Evolutionary conservation across 1,140 invertebrate species (phyloP), one percentile per base, ranked within the genome.

Genomic region (Leptopilina clavipes): DNA sequence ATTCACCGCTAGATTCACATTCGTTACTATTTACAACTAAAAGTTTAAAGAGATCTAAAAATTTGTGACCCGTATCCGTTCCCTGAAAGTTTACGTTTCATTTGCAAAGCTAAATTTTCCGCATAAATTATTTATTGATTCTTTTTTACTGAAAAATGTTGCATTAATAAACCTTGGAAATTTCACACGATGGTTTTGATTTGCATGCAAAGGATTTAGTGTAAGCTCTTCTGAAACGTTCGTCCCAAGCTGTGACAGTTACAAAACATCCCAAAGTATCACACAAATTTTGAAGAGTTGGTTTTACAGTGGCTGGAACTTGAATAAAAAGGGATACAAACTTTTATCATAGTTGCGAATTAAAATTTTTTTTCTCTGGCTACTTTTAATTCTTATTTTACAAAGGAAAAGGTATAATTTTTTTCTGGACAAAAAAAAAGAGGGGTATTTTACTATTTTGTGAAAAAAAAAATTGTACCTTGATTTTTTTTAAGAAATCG

Each of bases 251-350:
- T 3, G 94, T 95, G 17, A 93, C 92, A 1, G 94, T 93, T 0
- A 95, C 93, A 78, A 95, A 94, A 76, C 93, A 94, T 2, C 94
- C 94, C 10, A 95, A 89, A n/a, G 94, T 93, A 84, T 96, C 95
- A 7, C 93, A 93, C 40, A 96, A 91, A 84, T 93, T 94, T 59
- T 93, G 92, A 14, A 95, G 82, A 0, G 94, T 93, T 1, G 94
- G 93, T 77, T 93, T 88, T 18, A 95, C 91, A 37, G 93, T 90
- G 8, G 92, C 90, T 8, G 94, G 94, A 19, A 94, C 93, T 86
- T 92, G 92, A 74, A 65, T 37, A 40, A 40, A 40, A 40, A 40
- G 7, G 37, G 9, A 40, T 7, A 6, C 0, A 12, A 25, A 22
- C 19, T 56, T 22, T 31, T 31, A 3, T 31, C 6, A 31, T 3